A percentile compares a stretch with the other conserved stretches of the same genome.
These are phyloP conservation scores for Danio aesculapii DNA, from an alignment of 2,797 vertebrate species.

Conservation along the genomic window DNA sequence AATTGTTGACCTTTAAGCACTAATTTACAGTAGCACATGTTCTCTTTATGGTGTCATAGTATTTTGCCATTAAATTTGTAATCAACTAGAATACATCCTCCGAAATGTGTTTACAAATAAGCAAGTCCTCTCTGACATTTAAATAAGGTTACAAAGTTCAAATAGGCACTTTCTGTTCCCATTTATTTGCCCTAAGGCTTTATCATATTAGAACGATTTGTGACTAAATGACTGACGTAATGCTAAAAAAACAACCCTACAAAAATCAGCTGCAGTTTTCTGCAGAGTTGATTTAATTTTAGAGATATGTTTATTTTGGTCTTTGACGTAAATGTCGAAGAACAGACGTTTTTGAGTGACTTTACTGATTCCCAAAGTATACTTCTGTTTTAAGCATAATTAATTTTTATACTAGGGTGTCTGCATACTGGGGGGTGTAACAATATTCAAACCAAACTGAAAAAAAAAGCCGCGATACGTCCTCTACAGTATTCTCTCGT, in stretches of 20 bases:
- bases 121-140: not conserved
- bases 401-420: no score
- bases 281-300: not conserved
- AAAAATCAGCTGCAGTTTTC: not conserved
- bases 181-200: not conserved
- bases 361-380: not conserved
- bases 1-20: no score
- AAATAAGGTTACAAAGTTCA: slow-evolving; percentile 19
- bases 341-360: not conserved
- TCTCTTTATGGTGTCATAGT: not conserved
- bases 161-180: not conserved
- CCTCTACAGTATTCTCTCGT: no score
- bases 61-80: not conserved
- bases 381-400: no score
- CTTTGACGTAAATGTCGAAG: not conserved
- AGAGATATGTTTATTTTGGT: not conserved
- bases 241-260: no score
- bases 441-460: no score
- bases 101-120: not conserved
- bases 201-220: not conserved
- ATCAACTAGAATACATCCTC: not conserved
- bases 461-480: no score
- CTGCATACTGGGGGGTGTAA: no score
- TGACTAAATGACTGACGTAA: no score
- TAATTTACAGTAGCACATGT: not conserved